Percentiles rank a stretch among this genome's conserved stretches.
These are phyloP conservation scores for Formica aserva DNA, from an alignment of 2,888 invertebrate genomes.

Conservation along the genomic window DNA sequence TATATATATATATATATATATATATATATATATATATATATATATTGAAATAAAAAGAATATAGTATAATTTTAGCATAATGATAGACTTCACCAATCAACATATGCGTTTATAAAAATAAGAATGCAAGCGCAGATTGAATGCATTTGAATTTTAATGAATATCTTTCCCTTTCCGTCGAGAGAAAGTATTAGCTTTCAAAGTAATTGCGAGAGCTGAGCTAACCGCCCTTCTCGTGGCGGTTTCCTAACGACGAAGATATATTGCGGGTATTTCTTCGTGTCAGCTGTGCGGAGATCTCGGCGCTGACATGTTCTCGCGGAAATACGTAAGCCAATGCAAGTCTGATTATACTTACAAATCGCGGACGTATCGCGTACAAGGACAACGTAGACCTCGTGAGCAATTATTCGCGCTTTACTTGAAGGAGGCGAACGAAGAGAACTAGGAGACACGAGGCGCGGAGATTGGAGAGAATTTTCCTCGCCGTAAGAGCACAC, in stretches of 20 bases:
- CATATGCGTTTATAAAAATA: neutral
- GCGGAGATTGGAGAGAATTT: slow-evolving; percentile 28
- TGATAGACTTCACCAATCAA: neutral
- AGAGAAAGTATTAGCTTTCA: slow-evolving; percentile 45
- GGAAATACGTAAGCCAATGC: slow-evolving; percentile 46
- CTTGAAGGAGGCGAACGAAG: slow-evolving; percentile 23
- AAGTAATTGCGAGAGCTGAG: slow-evolving; percentile 42
- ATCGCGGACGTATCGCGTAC: slow-evolving; percentile 55
- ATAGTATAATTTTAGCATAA: no score
- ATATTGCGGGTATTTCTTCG: slow-evolving; percentile 36
- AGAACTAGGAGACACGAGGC: slow-evolving; percentile 19
- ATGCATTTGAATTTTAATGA: slow-evolving; percentile 9
- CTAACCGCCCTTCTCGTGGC: neutral
- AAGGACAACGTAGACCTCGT: slow-evolving; percentile 43
- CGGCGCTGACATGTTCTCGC: slow-evolving; percentile 50
- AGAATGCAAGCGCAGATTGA: neutral
- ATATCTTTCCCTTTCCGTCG: neutral
- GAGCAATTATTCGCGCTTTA: slow-evolving; percentile 56
- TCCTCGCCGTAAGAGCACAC: slow-evolving; percentile 48
- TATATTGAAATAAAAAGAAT: neutral
- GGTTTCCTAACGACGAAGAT: slow-evolving; percentile 48
- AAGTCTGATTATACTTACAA: slow-evolving; percentile 55
- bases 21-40: no score
- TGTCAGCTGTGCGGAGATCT: slow-evolving; percentile 17
- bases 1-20: neutral